Evolutionary conservation across 2,888 invertebrate species (phyloP).

Genomic region (Hyposoter dolosus): DNA sequence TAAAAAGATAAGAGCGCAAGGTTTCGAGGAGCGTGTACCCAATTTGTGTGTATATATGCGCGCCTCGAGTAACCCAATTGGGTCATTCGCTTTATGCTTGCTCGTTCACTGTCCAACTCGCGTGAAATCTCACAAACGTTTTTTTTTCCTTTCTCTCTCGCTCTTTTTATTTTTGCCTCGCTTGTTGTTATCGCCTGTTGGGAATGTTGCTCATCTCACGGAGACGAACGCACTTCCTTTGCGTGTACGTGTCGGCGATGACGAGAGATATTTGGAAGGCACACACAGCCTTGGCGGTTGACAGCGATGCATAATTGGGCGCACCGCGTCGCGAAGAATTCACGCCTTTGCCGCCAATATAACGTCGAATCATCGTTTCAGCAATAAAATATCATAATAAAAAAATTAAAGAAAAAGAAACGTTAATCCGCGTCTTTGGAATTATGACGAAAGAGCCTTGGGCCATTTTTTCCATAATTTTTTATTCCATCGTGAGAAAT

Average conservation of each 20-base stretch:
- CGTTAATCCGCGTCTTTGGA: not conserved
- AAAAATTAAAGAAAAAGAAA: not conserved
- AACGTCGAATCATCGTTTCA: constrained; percentile 12
- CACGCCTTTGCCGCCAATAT: not conserved
- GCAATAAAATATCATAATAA: not conserved
- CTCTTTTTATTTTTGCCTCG: constrained; percentile 24
- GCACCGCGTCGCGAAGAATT: constrained; percentile 5
- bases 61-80: constrained; percentile 55
- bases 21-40: constrained; percentile 46
- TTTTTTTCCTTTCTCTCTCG: constrained; percentile 1
- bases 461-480: not conserved
- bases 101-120: constrained; percentile 41
- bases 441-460: not conserved
- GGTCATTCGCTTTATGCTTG: constrained; percentile 65
- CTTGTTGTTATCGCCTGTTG: constrained; percentile 12
- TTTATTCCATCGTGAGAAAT: constrained; percentile 4
- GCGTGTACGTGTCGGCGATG: constrained; percentile 25
- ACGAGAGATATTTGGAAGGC: constrained; percentile 18
- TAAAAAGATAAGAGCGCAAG: constrained; percentile 8
- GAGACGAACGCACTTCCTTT: constrained; percentile 5
- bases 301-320: constrained; percentile 31
- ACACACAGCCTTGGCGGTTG: constrained; percentile 15
- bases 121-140: constrained; percentile 6
- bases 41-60: constrained; percentile 16
- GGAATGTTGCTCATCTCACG: constrained; percentile 13